These are phyloP conservation scores for Myrmecophaga tridactyla DNA, from an alignment of 2,113 vertebrate genomes.

Conservation along the genomic window DNA sequence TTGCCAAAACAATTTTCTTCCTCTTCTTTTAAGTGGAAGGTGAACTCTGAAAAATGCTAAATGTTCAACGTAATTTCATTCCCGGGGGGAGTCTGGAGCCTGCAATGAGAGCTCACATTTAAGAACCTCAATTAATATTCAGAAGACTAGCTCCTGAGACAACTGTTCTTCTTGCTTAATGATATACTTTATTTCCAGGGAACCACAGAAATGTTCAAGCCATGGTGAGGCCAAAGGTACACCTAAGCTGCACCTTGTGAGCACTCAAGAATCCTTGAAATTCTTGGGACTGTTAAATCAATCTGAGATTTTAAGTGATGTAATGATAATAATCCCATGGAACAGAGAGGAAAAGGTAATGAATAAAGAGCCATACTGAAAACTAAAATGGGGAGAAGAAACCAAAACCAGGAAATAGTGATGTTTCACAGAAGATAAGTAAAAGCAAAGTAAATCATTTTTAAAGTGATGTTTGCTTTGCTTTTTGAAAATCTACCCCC, in stretches of 20 bases:
- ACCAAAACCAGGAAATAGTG: background rate
- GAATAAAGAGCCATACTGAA: background rate
- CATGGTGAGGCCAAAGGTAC: background rate
- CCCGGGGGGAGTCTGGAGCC: slow-evolving; percentile 80
- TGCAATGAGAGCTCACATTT: slow-evolving; percentile 81
- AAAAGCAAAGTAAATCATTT: background rate
- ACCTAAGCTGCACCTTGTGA: background rate
- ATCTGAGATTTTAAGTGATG: background rate
- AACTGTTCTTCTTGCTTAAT: background rate
- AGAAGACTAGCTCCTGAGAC: slow-evolving; percentile 72
- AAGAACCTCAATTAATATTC: slow-evolving; percentile 80
- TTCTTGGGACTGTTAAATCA: background rate
- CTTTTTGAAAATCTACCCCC: background rate
- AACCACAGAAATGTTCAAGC: background rate
- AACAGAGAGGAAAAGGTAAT: background rate
- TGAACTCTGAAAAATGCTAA: slow-evolving; percentile 80
- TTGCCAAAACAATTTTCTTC: slow-evolving; percentile 61
- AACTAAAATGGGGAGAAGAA: background rate
- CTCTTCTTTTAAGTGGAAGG: slow-evolving; percentile 71
- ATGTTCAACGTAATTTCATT: slow-evolving; percentile 82
- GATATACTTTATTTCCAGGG: background rate
- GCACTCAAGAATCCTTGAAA: background rate
- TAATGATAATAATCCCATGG: background rate
- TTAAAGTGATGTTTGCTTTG: background rate
- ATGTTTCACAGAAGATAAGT: background rate